phyloP scores from a whole-genome alignment of 2,888 invertebrate genomes.

The Trichogramma evanescens region DNA sequence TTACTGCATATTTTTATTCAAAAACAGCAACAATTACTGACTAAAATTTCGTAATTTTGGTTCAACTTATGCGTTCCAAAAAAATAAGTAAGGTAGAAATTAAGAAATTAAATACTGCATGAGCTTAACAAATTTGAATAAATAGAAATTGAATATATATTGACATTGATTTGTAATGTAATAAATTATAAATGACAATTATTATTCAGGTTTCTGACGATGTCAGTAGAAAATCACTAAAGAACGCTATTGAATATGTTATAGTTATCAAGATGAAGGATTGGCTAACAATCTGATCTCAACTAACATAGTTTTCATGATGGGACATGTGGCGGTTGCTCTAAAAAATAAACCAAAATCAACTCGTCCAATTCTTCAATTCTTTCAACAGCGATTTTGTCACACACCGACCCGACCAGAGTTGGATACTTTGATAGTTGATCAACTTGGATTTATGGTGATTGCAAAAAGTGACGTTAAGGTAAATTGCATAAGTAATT shows the following conservation, averaged over 20 bases:
- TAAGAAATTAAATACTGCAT: too few species aligned
- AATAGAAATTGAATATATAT: too few species aligned
- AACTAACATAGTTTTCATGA: slow-evolving; percentile 92
- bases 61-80: too few species aligned
- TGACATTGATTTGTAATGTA: not conserved
- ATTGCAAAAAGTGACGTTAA: slow-evolving; percentile 83
- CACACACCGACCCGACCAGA: slow-evolving; percentile 72
- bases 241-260: slow-evolving; percentile 7
- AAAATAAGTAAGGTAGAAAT: too few species aligned
- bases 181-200: not conserved
- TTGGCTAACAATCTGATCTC: slow-evolving; percentile 76
- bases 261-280: slow-evolving; percentile 32
- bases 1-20: too few species aligned
- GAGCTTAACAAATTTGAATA: too few species aligned
- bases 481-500: slow-evolving; percentile 39
- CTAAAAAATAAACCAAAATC: slow-evolving; percentile 89
- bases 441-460: slow-evolving; percentile 96
- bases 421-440: slow-evolving; percentile 89
- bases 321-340: slow-evolving; percentile 94
- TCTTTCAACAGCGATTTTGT: slow-evolving; percentile 93
- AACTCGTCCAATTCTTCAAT: slow-evolving; percentile 89
- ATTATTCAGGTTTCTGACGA: slow-evolving; percentile 10
- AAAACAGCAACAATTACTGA: too few species aligned
- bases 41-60: too few species aligned
- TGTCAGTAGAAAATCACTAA: too few species aligned